Evolutionary conservation across 2,113 vertebrate genomes (phyloP).

Genomic region (Tupaia chinensis): DNA sequence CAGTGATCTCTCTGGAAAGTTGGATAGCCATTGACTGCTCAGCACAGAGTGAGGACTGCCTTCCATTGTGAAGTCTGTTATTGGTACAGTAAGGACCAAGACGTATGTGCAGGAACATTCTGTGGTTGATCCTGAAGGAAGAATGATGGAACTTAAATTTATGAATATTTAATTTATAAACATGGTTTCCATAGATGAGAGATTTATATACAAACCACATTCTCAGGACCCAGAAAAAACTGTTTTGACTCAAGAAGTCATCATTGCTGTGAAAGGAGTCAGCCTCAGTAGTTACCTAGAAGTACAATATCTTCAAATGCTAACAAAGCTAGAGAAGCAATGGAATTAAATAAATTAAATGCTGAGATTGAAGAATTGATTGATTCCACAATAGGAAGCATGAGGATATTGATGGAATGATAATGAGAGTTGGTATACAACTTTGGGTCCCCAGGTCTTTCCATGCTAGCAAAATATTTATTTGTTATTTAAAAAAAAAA

Average conservation of each 20-base stretch:
- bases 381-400: slow-evolving; percentile 91
- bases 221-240: slow-evolving; percentile 92
- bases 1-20: slow-evolving; percentile 89
- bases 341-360: slow-evolving; percentile 93
- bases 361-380: slow-evolving; percentile 93
- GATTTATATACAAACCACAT: slow-evolving; percentile 92
- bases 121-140: slow-evolving; percentile 90
- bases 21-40: slow-evolving; percentile 93
- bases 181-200: slow-evolving; percentile 94
- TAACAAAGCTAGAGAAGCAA: slow-evolving; percentile 94
- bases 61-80: slow-evolving; percentile 94
- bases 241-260: slow-evolving; percentile 94
- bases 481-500: slow-evolving; percentile 86
- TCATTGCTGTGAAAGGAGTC: slow-evolving; percentile 95
- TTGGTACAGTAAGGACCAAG: slow-evolving; percentile 90
- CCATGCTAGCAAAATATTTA: slow-evolving; percentile 75
- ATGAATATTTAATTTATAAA: slow-evolving; percentile 95
- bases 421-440: neutral
- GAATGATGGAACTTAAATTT: slow-evolving; percentile 93
- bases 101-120: slow-evolving; percentile 94
- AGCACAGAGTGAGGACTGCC: slow-evolving; percentile 95
- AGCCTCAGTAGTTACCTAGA: slow-evolving; percentile 95
- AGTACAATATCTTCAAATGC: slow-evolving; percentile 93
- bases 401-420: slow-evolving; percentile 95
- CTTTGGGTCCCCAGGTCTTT: slow-evolving; percentile 50